These are phyloP conservation scores for Mimas tiliae DNA, from an alignment of 2,888 invertebrate species.

Conservation along the genomic window DNA sequence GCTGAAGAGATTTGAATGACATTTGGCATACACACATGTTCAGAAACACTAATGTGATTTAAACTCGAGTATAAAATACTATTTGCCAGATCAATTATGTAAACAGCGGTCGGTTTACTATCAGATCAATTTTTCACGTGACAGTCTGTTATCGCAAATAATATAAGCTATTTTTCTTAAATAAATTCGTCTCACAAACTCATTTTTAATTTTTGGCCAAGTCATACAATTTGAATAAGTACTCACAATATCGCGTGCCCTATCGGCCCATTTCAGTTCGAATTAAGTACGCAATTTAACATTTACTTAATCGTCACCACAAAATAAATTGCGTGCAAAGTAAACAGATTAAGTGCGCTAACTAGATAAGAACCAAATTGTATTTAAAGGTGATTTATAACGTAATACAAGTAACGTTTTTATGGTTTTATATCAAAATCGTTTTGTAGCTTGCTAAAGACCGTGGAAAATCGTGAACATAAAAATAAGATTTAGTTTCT, in stretches of 20 bases:
- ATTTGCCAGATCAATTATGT: background rate
- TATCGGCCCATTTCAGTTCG: slow-evolving; percentile 15
- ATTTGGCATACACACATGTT: too few relatives aligned
- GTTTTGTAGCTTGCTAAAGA: slow-evolving; percentile 6
- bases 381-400: slow-evolving; percentile 25
- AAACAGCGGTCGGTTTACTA: background rate
- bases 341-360: slow-evolving; percentile 26
- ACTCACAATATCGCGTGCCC: background rate
- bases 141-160: background rate
- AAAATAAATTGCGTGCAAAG: slow-evolving; percentile 28
- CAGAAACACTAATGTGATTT: background rate
- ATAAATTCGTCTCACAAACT: slow-evolving; percentile 2
- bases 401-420: background rate
- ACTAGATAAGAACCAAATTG: slow-evolving; percentile 25
- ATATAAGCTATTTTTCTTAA: background rate
- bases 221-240: slow-evolving; percentile 6
- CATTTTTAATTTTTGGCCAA: background rate
- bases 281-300: slow-evolving; percentile 21
- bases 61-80: background rate
- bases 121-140: background rate
- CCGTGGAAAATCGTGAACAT: background rate
- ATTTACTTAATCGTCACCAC: slow-evolving; percentile 21
- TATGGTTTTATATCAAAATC: slow-evolving; percentile 5
- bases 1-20: too few relatives aligned
- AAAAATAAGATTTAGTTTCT: background rate